Conservation (phyloP, 2,888 invertebrate species). For the Plemyria rubiginata region DNA sequence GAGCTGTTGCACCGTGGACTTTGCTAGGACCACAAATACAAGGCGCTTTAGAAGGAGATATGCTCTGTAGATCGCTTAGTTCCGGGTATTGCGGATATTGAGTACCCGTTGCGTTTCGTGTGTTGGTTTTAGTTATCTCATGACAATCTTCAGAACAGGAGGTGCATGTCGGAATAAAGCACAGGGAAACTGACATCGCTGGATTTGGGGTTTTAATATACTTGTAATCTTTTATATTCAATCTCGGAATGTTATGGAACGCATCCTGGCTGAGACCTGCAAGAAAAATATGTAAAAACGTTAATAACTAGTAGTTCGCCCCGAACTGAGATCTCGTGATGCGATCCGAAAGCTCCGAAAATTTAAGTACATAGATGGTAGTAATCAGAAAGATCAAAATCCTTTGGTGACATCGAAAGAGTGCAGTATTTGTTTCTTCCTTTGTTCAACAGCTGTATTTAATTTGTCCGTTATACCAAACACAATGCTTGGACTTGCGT, state of each 20-base stretch:
- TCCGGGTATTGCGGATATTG: background rate
- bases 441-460: no score
- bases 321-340: no score
- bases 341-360: no score
- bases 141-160: slow-evolving; percentile 1
- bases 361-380: no score
- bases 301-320: background rate
- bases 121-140: background rate
- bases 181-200: slow-evolving; percentile 19
- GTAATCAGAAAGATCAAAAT: no score
- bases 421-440: no score
- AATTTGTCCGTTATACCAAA: no score
- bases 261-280: slow-evolving; percentile 29
- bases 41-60: background rate
- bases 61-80: background rate
- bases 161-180: slow-evolving; percentile 6
- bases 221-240: slow-evolving; percentile 21
- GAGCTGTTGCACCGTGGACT: background rate
- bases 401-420: no score
- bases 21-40: slow-evolving; percentile 6
- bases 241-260: slow-evolving; percentile 25
- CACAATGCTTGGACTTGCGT: no score
- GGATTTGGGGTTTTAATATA: slow-evolving; percentile 6
- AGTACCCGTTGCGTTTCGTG: background rate
- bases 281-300: slow-evolving; percentile 6